Evolutionary conservation across 2,888 invertebrate species (phyloP), one percentile per base, ranked within the genome.

Genomic region (Drosophila paracracens): DNA sequence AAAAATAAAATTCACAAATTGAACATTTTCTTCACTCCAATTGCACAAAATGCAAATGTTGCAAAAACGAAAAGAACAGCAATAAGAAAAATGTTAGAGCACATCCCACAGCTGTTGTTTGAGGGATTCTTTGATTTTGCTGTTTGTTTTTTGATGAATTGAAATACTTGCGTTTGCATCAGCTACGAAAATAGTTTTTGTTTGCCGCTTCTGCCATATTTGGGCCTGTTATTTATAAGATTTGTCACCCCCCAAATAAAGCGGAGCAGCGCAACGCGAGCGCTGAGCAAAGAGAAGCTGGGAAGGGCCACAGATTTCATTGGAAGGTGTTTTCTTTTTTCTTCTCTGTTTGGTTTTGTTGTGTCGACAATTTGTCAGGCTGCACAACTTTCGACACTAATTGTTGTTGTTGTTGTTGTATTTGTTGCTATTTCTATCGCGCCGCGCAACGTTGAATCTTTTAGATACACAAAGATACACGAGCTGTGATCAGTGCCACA

Each of bases 401-500:
- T 70, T 70, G 65, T 60, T 68, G 56, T 58, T 72, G 53, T 43
- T 57, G 61, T 33, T 53, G 25, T 57, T 60, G 62, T 40, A 56
- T 48, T 25, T 61, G 54, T 29, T 65, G 48, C 70, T 70, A 70
- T 70, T 70, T 70, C 64, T 33, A 66, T 57, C 65, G 31, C 50
- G 36, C 50, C 36, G 38, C 33, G 33, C 31, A 29, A 13, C 16
- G 36, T 27, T 50, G 63, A n/a, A 52, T 56, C 59, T 56, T 11
- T 46, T 40, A 38, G 64, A 59, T 72, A 56, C 38, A 54, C 25
- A 67, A 54, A 67, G 48, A 38, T 46, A 56, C 52, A 54, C 38
- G 65, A 60, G 51, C 73, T 56, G 67, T 73, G 81, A 86, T 86
- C 85, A 80, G 76, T 80, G 89, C 70, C 85, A 75, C 61, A 76